Evolutionary conservation across 2,888 invertebrate genomes (phyloP).

Genomic region (Heliconius sara): DNA sequence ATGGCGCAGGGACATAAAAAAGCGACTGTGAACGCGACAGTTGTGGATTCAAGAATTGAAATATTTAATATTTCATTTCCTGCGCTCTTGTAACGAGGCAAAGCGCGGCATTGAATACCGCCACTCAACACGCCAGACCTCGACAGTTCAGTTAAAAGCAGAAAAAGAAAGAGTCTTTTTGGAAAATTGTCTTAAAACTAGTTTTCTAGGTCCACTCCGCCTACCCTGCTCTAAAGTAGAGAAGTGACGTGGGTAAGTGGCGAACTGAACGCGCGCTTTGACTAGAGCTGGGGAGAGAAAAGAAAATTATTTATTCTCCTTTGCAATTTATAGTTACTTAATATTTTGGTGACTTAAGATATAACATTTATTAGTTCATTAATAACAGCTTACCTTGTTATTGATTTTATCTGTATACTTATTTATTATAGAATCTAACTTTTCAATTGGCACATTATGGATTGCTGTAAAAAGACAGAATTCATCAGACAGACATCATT

Average conservation of each 20-base stretch:
- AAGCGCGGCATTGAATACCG: neutral
- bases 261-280: too few species aligned
- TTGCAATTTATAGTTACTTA: too few species aligned
- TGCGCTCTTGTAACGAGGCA: too few species aligned
- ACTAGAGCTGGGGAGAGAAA: too few species aligned
- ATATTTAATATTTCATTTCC: neutral
- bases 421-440: neutral
- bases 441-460: neutral
- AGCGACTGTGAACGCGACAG: neutral
- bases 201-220: neutral
- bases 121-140: neutral
- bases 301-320: too few species aligned
- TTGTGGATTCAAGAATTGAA: neutral
- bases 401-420: constrained; percentile 8
- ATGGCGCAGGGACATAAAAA: too few species aligned
- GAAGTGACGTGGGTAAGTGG: too few species aligned
- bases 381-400: neutral
- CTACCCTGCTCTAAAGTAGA: too few species aligned
- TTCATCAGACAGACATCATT: too few species aligned
- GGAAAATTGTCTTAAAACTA: neutral
- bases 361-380: neutral
- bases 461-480: constrained; percentile 11
- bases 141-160: neutral
- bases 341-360: neutral
- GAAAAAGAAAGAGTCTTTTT: too few species aligned